A percentile compares a stretch with the other conserved stretches of the same genome.
phyloP scores from a whole-genome alignment of 1,140 invertebrate species.

The Aphis gossypii region DNA sequence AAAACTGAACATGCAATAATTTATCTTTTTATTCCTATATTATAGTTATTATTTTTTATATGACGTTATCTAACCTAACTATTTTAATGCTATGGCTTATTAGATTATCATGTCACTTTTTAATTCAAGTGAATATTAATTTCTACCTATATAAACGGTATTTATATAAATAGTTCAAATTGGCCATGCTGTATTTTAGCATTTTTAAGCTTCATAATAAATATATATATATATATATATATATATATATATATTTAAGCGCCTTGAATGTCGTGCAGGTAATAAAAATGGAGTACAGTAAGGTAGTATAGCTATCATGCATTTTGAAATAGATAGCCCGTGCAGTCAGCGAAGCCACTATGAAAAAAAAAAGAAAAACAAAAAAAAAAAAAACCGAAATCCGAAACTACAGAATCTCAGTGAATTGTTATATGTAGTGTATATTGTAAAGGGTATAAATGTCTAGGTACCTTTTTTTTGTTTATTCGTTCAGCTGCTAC shows the following conservation, averaged over 20 bases:
- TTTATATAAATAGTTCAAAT: background rate
- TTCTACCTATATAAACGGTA: background rate
- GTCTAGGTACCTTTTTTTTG: background rate
- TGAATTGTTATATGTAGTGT: background rate
- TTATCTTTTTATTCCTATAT: background rate
- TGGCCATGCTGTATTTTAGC: background rate
- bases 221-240: background rate
- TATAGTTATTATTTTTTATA: background rate
- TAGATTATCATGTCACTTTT: background rate
- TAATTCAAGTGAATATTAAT: background rate
- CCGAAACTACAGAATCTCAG: background rate
- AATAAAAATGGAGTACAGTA: background rate
- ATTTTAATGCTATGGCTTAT: background rate
- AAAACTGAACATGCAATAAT: background rate
- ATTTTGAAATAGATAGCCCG: background rate
- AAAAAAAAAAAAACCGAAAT: background rate
- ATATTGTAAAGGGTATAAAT: slow-evolving; percentile 13
- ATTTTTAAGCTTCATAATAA: background rate
- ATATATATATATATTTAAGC: background rate
- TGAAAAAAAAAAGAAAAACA: background rate
- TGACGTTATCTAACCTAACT: background rate
- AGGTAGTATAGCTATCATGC: background rate
- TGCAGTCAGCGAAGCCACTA: background rate
- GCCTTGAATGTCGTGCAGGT: background rate
- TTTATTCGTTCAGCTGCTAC: background rate